Conservation (phyloP, 1,140 invertebrate species). For the Thalassaphorura encarpata region DNA sequence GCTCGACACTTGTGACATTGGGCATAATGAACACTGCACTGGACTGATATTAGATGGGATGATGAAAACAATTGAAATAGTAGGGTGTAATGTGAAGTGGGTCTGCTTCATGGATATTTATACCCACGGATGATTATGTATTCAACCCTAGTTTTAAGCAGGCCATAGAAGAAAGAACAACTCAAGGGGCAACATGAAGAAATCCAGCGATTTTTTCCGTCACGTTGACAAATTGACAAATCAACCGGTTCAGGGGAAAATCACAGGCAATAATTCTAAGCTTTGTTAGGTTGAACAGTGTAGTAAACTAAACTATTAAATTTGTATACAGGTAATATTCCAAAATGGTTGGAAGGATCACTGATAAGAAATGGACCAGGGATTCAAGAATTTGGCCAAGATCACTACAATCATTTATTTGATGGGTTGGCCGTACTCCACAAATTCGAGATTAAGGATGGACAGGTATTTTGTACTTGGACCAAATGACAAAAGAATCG, state of each 20-base stretch:
- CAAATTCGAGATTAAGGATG: conserved; percentile 37
- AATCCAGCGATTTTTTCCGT: not conserved
- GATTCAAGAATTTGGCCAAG: conserved; percentile 42
- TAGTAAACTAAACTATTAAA: not conserved
- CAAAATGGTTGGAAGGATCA: conserved; percentile 64
- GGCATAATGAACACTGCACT: not conserved
- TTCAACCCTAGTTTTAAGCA: too few species aligned
- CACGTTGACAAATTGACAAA: not conserved
- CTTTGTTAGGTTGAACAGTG: not conserved
- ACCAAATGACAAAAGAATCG: too few species aligned
- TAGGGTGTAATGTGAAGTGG: too few species aligned
- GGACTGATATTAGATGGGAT: too few species aligned
- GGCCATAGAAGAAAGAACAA: not conserved
- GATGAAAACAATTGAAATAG: too few species aligned
- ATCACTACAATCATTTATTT: conserved; percentile 41
- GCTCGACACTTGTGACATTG: not conserved
- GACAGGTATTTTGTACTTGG: conserved; percentile 10
- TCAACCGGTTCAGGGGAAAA: not conserved
- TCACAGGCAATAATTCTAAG: not conserved
- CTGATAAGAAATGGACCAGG: conserved; percentile 78
- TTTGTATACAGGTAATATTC: conserved; percentile 49
- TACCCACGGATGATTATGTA: too few species aligned
- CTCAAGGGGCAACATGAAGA: not conserved
- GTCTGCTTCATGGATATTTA: too few species aligned
- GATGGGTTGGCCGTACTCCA: conserved; percentile 43